These are phyloP conservation scores for Marasmarcha lunaedactyla DNA, from an alignment of 2,888 invertebrate genomes.

Conservation along the genomic window DNA sequence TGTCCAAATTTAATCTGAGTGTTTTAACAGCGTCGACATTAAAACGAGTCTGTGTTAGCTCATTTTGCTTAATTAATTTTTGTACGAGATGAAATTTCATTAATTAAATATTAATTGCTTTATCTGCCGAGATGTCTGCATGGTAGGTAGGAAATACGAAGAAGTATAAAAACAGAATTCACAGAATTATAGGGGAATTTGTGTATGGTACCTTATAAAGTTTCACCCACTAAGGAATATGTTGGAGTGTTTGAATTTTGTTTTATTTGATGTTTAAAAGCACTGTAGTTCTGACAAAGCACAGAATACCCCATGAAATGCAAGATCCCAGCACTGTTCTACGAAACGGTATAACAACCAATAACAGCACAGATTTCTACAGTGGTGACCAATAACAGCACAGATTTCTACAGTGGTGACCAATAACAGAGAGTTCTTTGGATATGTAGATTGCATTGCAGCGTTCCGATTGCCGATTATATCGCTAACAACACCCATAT, in stretches of 20 bases:
- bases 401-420: too few species aligned
- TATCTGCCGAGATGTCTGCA: constrained; percentile 44
- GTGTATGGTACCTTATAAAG: constrained; percentile 70
- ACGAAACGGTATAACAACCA: too few species aligned
- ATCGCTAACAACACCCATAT: too few species aligned
- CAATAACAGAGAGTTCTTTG: too few species aligned
- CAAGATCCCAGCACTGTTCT: neutral
- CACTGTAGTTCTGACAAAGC: constrained; percentile 45
- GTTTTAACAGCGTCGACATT: neutral
- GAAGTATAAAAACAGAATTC: constrained; percentile 21
- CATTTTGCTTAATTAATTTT: constrained; percentile 9
- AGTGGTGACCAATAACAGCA: too few species aligned
- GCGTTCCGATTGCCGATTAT: too few species aligned
- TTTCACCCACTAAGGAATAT: constrained; percentile 59
- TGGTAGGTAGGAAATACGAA: constrained; percentile 40
- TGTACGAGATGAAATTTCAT: constrained; percentile 12
- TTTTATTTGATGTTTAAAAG: constrained; percentile 33
- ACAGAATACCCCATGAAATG: constrained; percentile 12
- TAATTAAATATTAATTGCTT: constrained; percentile 11
- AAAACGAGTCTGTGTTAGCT: neutral
- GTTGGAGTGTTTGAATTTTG: constrained; percentile 38
- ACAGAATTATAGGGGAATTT: constrained; percentile 55
- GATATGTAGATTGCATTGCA: too few species aligned
- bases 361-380: too few species aligned
- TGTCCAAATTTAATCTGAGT: constrained; percentile 6